Evolutionary conservation across 2,888 invertebrate genomes (phyloP), one percentile per base, ranked within the genome.

Genomic region (Coelinius sp.): DNA sequence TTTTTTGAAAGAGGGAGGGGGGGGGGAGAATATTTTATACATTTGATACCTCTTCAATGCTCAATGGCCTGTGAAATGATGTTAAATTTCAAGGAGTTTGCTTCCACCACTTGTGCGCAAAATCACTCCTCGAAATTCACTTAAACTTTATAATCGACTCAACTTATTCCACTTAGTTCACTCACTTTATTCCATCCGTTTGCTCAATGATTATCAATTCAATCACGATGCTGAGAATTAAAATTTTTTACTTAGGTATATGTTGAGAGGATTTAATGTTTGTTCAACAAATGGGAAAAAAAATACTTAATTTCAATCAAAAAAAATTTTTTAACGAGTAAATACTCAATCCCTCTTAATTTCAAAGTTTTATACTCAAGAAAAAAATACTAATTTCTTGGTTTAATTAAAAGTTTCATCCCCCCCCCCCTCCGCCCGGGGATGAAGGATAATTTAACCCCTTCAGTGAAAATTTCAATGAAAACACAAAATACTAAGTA

Each of bases 21-120:
- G 17, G 5, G 8, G 8, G 46, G 20, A 17, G 20, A 3, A 8
- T 8, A 38, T 38, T 70, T 27, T 31, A 22, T 24, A 38, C 24
- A 49, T 25, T 49, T 35, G 24, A 22, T 24, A 41, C 52, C 59
- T 46, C 53, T 56, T 17, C 27, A 56, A 63, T 70, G 65, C 66
- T 73, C 72, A 72, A 76, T 75, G 74, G 71, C 73, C 73, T 73
- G 76, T 74, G 69, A 76, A 78, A 77, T 73, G 66, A 76, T 75
- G 75, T 73, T 66, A 72, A 72, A 74, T 74, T 73, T 74, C 76
- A 74, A 73, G 71, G 64, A 75, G 63, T 69, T 68, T 65, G n/a
- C 70, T 52, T 56, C 35, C 62, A 63, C 35, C 56, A 8, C 44
- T 53, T 8, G 44, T 41, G 12, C 17, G 5, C 35, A 17, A 31